Base-by-base conservation (phyloP, 1,140 invertebrate species). In the Orussus abietinus region DNA sequence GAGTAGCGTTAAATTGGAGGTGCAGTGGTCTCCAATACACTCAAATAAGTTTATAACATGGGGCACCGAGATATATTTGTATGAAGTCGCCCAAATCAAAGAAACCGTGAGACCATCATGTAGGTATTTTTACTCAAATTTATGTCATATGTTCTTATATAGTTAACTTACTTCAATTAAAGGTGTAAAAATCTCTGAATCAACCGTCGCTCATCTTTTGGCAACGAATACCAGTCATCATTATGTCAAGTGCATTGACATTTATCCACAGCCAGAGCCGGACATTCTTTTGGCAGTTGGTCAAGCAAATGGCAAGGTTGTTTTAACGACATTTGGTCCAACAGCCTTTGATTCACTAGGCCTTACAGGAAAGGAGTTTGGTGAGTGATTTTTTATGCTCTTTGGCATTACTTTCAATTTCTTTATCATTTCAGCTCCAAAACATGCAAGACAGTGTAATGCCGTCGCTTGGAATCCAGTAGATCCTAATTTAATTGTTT, bases 391-490 rank as follows among this genome's bases (percentile, higher is more conserved):
- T 45, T 29, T 17, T 10, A 31, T 15, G 9, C 5, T 32, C 30
- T 38, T 30, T n/a, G n/a, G 5, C 25, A 39, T 26, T 28, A 11
- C 22, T 38, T 4, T 31, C 9, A 17, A 25, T 13, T 22, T 12
- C 5, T 29, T 53, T 14, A 48, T 49, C 36, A 49, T 59, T 64
- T 2, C 46, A 91, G 89, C 81, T 37, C 84, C 89, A 1, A 83
- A 86, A 39, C 85, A 89, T 69, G 77, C 84, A 21, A 75, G 92
- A 18, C 83, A 86, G 54, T 95, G 92, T 61, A 91, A 91, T 41
- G 80, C 85, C n/a, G 75, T 96, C 3, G 78, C 84, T 20, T 96
- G 92, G 91, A 93, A 90, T 72, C 84, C 82, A n/a, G 62, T 79
- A n/a, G 88, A 95, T 45, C 77, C 77, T 5, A 86, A 92, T 63